Percentiles rank a stretch among this genome's conserved stretches.
These are phyloP conservation scores for Lepidotrigona ventralis DNA, from an alignment of 1,140 invertebrate species.

Conservation along the genomic window DNA sequence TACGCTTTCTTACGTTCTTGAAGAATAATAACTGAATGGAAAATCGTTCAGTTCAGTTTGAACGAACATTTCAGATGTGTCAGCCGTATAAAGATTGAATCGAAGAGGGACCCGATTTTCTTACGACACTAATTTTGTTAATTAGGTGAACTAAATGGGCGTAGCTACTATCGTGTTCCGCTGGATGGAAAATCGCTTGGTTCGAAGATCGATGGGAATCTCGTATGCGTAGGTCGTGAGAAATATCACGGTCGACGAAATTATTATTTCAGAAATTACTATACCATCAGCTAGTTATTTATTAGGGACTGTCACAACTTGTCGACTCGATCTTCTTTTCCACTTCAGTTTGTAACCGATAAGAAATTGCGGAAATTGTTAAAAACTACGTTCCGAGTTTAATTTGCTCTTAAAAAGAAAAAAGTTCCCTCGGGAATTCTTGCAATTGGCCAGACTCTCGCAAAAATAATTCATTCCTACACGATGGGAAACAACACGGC, in stretches of 20 bases:
- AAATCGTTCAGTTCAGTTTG: neutral
- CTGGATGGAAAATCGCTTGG: neutral
- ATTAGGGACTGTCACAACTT: neutral
- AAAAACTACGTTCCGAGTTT: neutral
- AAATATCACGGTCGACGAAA: neutral
- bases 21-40: neutral
- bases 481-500: neutral
- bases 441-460: neutral
- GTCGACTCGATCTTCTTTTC: neutral
- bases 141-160: no score
- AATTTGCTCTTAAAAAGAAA: neutral
- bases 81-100: no score
- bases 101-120: no score
- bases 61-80: no score
- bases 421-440: neutral
- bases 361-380: neutral
- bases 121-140: no score
- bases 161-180: neutral
- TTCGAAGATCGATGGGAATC: neutral
- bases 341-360: neutral
- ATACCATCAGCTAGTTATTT: neutral
- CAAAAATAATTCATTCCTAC: neutral
- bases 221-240: neutral
- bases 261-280: neutral
- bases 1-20: no score